Evolutionary conservation across 1,140 invertebrate genomes (phyloP), one percentile per base, ranked within the genome.

Genomic region (Procambarus virginalis): DNA sequence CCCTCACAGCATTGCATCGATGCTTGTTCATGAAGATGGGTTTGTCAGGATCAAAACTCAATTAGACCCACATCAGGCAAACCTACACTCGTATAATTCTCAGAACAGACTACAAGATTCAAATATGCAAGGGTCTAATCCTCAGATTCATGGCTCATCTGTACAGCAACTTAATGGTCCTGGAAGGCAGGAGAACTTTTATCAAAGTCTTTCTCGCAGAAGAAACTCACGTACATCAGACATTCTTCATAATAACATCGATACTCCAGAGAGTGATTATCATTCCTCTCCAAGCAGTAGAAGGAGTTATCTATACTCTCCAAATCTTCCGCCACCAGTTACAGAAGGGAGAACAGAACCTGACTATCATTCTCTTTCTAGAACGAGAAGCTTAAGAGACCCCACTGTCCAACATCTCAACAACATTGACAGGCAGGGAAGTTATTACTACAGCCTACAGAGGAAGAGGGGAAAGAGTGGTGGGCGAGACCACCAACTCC

Each of bases 1-100:
- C 51, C 87, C 87, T 12, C 49, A 68, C 45, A 77, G 81, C 34
- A 51, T 34, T 22, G 34, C 80, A 4, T 89, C 87, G 10, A 73
- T 89, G 73, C 73, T 89, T 46, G 87, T 89, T 46, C 87, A 89
- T 48, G 87, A 89, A 34, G 87, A 89, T 83, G 87, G 87, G 5
- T 89, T 89, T 60, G 87, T 89, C 12, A 82, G 87, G 68, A 76
- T 89, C 22, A 89, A 70, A 48, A 84, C 87, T 5, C 87, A 51
- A 34, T 51, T 76, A 49, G 87, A 89, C 46, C 78, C 85, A 8
- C 55, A 60, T 60, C 49, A 79, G 58, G 51, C 22, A 45, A 48
- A 48, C 20, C 12, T 34, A 68, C 34, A 49, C 5, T 8, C 9
- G 2, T 48, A 48, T 20, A 68, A 64, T 5, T 89, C 80, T 14